Evolutionary conservation across 2,797 vertebrate species (phyloP).

Genomic region (Novumbra hubbsi): DNA sequence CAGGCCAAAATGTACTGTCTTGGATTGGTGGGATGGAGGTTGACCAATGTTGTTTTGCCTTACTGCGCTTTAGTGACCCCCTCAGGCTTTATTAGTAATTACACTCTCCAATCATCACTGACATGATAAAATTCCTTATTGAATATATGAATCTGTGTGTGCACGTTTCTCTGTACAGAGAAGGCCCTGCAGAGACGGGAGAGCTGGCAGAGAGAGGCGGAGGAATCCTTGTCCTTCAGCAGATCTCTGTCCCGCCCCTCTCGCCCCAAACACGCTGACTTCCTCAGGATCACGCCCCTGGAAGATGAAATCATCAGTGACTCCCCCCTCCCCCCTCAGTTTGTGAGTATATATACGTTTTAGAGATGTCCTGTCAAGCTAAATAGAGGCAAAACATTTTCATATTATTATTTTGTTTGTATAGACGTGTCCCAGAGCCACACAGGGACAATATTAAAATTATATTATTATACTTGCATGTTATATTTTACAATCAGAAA

Average conservation of each 20-base stretch:
- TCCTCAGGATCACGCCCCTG: constrained; percentile 57
- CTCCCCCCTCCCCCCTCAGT: constrained; percentile 24
- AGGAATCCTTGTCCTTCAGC: constrained; percentile 56
- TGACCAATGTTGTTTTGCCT: too few species aligned
- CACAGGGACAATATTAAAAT: too few species aligned
- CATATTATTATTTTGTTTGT: background rate
- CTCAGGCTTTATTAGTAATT: too few species aligned
- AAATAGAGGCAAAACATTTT: background rate
- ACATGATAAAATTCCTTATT: too few species aligned
- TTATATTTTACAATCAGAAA: too few species aligned
- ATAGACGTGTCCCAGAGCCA: too few species aligned
- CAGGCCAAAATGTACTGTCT: too few species aligned
- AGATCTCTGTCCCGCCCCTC: constrained; percentile 53
- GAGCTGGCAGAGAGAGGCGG: constrained; percentile 57
- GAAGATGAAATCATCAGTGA: constrained; percentile 54
- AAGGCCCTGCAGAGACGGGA: background rate
- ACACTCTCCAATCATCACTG: too few species aligned
- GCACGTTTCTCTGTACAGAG: background rate
- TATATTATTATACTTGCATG: too few species aligned
- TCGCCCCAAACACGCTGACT: constrained; percentile 61
- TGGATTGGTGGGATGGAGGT: too few species aligned
- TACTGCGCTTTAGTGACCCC: too few species aligned
- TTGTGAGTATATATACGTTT: constrained; percentile 49
- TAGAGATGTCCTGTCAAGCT: background rate
- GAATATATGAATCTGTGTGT: too few species aligned